Percentiles rank a stretch among this genome's conserved stretches.
Conservation (phyloP, 2,888 invertebrate species). For the Cinara cedri region DNA sequence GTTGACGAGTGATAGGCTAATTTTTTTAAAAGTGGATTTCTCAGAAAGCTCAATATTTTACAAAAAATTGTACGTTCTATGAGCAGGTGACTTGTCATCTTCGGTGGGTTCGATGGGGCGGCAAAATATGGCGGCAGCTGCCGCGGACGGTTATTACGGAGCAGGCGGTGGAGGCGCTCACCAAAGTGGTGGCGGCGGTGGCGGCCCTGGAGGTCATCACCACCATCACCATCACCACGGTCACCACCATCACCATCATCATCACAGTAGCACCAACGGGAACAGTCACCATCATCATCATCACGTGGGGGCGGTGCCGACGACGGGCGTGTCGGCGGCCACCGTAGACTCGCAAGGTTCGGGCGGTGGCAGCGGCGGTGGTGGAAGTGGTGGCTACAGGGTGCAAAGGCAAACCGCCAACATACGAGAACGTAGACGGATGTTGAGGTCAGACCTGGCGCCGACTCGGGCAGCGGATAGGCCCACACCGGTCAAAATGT, state of each 20-base stretch:
- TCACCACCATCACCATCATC: constrained; percentile 21
- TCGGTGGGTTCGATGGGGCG: constrained; percentile 3
- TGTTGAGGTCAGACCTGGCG: constrained; percentile 81
- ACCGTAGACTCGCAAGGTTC: background rate
- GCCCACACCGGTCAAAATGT: constrained; percentile 62
- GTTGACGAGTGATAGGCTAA: too few species aligned
- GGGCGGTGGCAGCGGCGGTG: too few species aligned
- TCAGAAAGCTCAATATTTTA: too few species aligned
- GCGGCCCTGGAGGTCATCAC: background rate
- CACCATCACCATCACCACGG: constrained; percentile 34
- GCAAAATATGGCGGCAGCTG: constrained; percentile 9
- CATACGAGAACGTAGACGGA: constrained; percentile 94
- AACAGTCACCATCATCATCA: constrained; percentile 17
- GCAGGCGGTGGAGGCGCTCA: background rate
- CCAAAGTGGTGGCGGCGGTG: background rate
- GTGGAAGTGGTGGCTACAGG: constrained; percentile 67
- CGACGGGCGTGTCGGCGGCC: background rate
- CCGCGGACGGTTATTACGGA: constrained; percentile 24
- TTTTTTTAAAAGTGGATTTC: too few species aligned
- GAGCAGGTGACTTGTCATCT: constrained; percentile 24
- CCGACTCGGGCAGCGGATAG: constrained; percentile 60
- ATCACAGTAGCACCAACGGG: constrained; percentile 9
- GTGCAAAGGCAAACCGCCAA: constrained; percentile 93
- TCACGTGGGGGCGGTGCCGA: constrained; percentile 58
- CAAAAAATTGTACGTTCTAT: too few species aligned